A percentile compares a stretch with the other conserved stretches of the same genome.
phyloP scores from a whole-genome alignment of 2,797 vertebrate species.

The Anabas testudineus region DNA sequence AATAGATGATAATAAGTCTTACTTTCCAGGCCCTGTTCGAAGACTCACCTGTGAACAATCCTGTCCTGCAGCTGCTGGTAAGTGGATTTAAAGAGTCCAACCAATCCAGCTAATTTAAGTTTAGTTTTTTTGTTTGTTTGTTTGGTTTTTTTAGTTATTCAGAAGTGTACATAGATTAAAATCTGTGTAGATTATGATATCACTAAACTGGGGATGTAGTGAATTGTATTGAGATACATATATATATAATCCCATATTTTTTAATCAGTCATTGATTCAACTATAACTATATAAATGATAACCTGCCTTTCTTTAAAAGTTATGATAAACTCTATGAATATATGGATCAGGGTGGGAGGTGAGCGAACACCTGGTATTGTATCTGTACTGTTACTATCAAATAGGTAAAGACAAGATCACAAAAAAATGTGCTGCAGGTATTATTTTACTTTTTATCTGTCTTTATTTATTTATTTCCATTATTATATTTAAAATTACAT shows the following conservation, averaged over 20 bases:
- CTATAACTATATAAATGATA: background rate
- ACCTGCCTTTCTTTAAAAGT: background rate
- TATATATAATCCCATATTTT: background rate
- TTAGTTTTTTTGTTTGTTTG: too few species aligned
- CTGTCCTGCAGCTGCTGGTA: constrained; percentile 77
- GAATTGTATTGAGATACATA: background rate
- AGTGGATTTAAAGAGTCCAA: constrained; percentile 32
- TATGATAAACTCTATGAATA: too few species aligned
- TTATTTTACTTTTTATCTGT: too few species aligned
- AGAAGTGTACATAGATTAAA: background rate
- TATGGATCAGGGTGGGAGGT: too few species aligned
- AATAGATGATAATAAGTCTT: constrained; percentile 30
- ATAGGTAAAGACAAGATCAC: background rate
- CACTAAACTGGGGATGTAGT: background rate
- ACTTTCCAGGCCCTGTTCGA: constrained; percentile 64
- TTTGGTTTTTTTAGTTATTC: too few species aligned
- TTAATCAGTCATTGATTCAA: background rate
- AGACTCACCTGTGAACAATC: constrained; percentile 26
- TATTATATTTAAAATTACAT: background rate
- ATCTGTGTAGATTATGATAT: background rate
- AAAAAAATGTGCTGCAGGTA: background rate
- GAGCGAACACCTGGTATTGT: too few species aligned
- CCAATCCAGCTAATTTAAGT: background rate
- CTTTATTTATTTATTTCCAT: too few species aligned
- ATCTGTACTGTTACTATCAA: background rate